Conservation (phyloP, 2,113 vertebrate genomes). For the Hippopotamus amphibius region DNA sequence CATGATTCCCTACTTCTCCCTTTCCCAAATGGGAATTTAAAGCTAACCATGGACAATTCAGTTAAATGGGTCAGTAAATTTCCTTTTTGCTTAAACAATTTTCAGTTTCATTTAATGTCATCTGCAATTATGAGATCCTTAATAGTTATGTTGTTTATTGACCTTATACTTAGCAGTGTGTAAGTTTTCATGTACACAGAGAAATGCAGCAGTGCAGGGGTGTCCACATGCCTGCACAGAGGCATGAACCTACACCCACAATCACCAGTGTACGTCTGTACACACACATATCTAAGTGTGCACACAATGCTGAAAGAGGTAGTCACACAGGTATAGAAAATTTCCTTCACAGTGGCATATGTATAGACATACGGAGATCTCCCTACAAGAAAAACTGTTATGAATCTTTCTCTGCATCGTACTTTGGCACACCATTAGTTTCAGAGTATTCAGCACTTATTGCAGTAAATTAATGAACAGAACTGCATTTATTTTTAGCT, state of each 20-base stretch:
- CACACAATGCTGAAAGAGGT: background rate
- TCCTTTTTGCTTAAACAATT: background rate
- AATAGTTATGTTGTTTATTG: background rate
- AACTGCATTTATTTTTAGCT: background rate
- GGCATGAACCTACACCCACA: background rate
- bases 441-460: slow-evolving; percentile 47
- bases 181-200: background rate
- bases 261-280: background rate
- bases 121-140: background rate
- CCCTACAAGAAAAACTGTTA: slow-evolving; percentile 62
- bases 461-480: slow-evolving; percentile 67
- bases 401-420: slow-evolving; percentile 23
- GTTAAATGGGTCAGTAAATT: background rate
- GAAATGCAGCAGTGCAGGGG: background rate
- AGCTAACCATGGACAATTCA: background rate
- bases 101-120: background rate
- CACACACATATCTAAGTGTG: background rate
- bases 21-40: background rate
- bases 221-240: background rate
- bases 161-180: background rate
- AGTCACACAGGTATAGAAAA: background rate
- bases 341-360: background rate
- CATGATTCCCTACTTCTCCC: background rate
- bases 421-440: slow-evolving; percentile 64
- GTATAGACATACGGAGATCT: background rate